Base-by-base conservation (phyloP, 2,888 invertebrate genomes). In the Omphaloscelis lunosa region DNA sequence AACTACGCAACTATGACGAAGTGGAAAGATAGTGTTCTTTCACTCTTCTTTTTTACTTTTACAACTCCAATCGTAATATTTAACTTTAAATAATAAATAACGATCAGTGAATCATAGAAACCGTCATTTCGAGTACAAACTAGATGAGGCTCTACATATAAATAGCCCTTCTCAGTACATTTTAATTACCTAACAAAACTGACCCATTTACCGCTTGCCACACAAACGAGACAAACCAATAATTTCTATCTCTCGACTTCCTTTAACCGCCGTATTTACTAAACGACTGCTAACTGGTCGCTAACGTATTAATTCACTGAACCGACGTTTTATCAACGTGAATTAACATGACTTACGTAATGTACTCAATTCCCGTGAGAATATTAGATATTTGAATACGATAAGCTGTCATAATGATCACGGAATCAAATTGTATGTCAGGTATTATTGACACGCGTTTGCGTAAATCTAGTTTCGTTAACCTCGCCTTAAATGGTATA, bases 321-420 rank as follows among this genome's bases (percentile, higher is more conserved):
- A 66, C 66, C 59, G 61, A 72, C 72, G 23, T 63, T 80, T 58
- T 74, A 80, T 67, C 66, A 63, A 63, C 20, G 63, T 70, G 17
- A 72, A 81, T 75, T 75, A 70, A 23, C 61, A 77, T 84, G 63
- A 48, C n/a, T 84, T 77, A 77, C 72, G 81, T 80, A 84, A 84
- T 72, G 39, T 69, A 45, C 70, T 73, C 23, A 59, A 82, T 82
- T 84, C 78, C 78, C 78, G 63, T 82, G 82, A 75, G 83, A 84
- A 84, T 70, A 75, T 72, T 48, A 29, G 80, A 81, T 84, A 72
- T 84, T 81, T 78, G 74, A 69, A 81, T 81, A n/a, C 59, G 80
- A 84, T 82, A 70, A 80, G 20, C 70, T 80, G 80, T 80, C 83
- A 75, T n/a, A 45, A 11, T 27, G 79, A 48, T 70, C 74, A 79